Conservation (phyloP, 1,140 invertebrate genomes). For the Solenopsis fugax region DNA sequence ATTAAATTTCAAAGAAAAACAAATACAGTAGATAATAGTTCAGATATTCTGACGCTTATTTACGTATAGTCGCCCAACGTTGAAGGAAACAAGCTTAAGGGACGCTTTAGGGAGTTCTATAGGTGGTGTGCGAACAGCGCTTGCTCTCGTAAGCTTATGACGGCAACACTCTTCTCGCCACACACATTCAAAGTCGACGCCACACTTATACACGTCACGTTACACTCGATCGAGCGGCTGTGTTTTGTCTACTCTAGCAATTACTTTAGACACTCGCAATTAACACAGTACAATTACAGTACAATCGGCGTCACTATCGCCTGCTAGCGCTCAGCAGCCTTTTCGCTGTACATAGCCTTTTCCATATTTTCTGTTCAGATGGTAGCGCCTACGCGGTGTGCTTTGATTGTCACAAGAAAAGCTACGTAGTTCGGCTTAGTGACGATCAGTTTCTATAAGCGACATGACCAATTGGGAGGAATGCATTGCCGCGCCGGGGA, state of each 20-base stretch:
- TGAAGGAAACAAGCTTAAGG: slow-evolving; percentile 1
- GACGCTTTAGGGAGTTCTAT: slow-evolving; percentile 5
- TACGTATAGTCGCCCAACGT: not conserved
- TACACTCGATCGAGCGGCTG: slow-evolving; percentile 24
- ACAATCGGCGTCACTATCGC: slow-evolving; percentile 11
- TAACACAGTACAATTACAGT: slow-evolving; percentile 59
- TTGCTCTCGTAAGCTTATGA: slow-evolving; percentile 46
- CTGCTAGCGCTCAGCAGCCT: slow-evolving; percentile 68
- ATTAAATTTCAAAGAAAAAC: not conserved
- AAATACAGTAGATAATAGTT: not conserved
- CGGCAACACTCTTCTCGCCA: not conserved
- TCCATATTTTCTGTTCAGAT: slow-evolving; percentile 85
- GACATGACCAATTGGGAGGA: slow-evolving; percentile 75
- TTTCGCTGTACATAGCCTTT: slow-evolving; percentile 82
- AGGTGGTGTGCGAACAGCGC: slow-evolving; percentile 49
- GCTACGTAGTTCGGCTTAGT: slow-evolving; percentile 85
- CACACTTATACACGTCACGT: slow-evolving; percentile 6
- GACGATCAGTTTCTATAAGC: slow-evolving; percentile 83
- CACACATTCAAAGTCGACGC: slow-evolving; percentile 1
- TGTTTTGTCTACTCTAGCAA: slow-evolving; percentile 13
- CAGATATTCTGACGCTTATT: not conserved
- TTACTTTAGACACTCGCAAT: slow-evolving; percentile 21
- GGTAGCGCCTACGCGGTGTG: slow-evolving; percentile 84
- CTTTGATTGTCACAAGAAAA: slow-evolving; percentile 85
- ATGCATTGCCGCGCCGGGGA: slow-evolving; percentile 70